Base-by-base conservation (phyloP, 1,140 invertebrate species). In the Sweltsa coloradensis region DNA sequence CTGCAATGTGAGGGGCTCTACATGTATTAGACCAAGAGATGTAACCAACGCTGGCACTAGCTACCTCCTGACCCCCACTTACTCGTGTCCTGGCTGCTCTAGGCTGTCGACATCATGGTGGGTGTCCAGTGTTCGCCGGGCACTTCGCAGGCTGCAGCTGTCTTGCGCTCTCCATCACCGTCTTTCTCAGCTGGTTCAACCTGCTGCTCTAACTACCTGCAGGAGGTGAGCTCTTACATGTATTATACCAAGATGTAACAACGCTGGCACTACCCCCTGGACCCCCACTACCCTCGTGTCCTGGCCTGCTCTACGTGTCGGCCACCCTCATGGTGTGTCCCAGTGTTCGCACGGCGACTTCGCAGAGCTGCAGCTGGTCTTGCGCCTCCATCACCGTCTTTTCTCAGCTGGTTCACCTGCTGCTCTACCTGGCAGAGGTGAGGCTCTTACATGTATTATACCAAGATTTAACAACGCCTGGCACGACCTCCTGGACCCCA, bases 141-240 rank as follows among this genome's bases (percentile, higher is more conserved):
- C n/a, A 27, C 53, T 41, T 57, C 71, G 11, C 60, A 42, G 61
- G 7, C 60, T 78, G 3, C 75, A 83, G 59, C 78, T 79, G 54
- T 81, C 83, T 2, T 78, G 79, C 83, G 2, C 77, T n/a, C 2
- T 88, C 1, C 65, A 90, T 2, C 81, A 85, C 0, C n/a, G n/a
- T n/a, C n/a, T n/a, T n/a, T 89, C 1, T 92, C 92, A 81, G 59
- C 60, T 91, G 5, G 89, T 89, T 92, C 53, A 83, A 83, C 87
- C 55, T 89, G n/a, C 66, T 89, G n/a, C 66, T 93, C 0, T 67
- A 92, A 1, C 80, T 86, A n/a, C 50, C 66, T 93, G 4, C 86
- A n/a, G 89, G 64, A 74, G 86, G n/a, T n/a, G n/a, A n/a, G n/a
- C n/a, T n/a, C n/a, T n/a, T n/a, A n/a, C n/a, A n/a, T n/a, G n/a